Percentiles rank a stretch among this genome's conserved stretches.
phyloP scores from a whole-genome alignment of 2,797 vertebrate species.

The Rhinella marina region DNA sequence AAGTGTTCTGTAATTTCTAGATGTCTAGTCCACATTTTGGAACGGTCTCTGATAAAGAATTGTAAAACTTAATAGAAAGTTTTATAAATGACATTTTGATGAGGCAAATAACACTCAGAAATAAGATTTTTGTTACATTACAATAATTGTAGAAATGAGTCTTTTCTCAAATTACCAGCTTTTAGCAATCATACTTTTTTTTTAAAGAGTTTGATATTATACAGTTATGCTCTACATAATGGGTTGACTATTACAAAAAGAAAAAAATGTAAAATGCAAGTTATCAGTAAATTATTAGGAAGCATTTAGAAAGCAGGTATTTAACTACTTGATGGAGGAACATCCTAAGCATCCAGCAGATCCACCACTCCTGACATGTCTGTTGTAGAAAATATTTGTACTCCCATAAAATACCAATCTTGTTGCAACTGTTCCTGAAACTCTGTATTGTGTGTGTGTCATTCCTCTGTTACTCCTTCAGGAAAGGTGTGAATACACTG shows the following conservation, averaged over 20 bases:
- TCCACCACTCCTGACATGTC: too few relatives aligned
- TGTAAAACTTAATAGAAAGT: neutral
- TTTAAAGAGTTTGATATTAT: slow-evolving; percentile 4
- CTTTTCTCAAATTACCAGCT: slow-evolving; percentile 8
- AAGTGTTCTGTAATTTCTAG: too few relatives aligned
- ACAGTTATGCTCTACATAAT: neutral
- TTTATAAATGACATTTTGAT: neutral
- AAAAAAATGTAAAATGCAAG: neutral
- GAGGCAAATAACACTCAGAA: neutral
- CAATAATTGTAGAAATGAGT: slow-evolving; percentile 2
- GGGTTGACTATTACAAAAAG: neutral
- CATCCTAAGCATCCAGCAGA: too few relatives aligned
- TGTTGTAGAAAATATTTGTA: too few relatives aligned
- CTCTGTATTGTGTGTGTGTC: too few relatives aligned
- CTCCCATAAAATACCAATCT: too few relatives aligned
- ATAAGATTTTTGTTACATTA: neutral
- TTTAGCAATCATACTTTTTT: slow-evolving; percentile 3
- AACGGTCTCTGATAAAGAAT: neutral
- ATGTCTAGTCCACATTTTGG: neutral
- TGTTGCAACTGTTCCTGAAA: too few relatives aligned
- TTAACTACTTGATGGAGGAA: neutral
- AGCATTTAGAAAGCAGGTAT: neutral
- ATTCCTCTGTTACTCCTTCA: too few relatives aligned
- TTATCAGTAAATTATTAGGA: neutral
- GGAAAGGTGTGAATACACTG: too few relatives aligned